These are phyloP conservation scores for Agrochola circellaris DNA, from an alignment of 2,888 invertebrate genomes.

Conservation along the genomic window DNA sequence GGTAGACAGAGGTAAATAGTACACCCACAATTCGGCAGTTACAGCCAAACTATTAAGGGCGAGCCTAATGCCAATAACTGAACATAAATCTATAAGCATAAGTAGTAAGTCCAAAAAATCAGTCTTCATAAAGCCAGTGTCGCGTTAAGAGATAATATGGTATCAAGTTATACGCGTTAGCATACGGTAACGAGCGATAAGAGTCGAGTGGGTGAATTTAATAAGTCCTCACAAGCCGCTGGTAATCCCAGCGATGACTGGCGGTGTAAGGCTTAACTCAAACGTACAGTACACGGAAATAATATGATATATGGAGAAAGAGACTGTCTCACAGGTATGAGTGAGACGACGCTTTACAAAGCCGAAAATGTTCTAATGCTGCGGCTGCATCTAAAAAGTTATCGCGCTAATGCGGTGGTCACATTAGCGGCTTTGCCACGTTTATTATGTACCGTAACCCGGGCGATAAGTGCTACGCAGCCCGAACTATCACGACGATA, in stretches of 20 bases:
- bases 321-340: no score
- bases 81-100: background rate
- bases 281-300: background rate
- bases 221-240: conserved; percentile 47
- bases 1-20: no score
- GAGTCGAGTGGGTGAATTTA: conserved; percentile 49
- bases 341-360: background rate
- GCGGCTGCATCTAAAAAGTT: no score
- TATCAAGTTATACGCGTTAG: conserved; percentile 29
- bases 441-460: no score
- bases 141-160: conserved; percentile 31
- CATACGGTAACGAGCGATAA: conserved; percentile 46
- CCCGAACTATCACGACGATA: no score
- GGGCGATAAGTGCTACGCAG: no score
- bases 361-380: no score
- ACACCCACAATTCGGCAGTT: no score
- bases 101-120: conserved; percentile 6
- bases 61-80: background rate
- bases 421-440: no score
- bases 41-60: background rate
- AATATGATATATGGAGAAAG: background rate
- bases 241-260: conserved; percentile 38
- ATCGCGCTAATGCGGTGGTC: no score
- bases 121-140: conserved; percentile 11
- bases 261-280: conserved; percentile 5